Evolutionary conservation across 2,113 vertebrate species (phyloP), one percentile per base, ranked within the genome.

Genomic region (Alosa alosa): DNA sequence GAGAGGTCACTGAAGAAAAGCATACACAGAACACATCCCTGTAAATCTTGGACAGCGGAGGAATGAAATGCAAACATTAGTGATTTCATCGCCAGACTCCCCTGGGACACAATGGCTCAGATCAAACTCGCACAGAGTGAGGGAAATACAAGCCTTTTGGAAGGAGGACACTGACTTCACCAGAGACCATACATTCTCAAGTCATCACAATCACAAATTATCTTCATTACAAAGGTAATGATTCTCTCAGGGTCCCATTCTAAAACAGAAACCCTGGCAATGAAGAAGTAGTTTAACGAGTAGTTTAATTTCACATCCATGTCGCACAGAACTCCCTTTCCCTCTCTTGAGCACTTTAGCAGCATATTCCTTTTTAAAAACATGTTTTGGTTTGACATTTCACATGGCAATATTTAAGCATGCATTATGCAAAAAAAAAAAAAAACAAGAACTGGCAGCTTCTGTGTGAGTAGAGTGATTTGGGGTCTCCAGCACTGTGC

Each of bases 61-160:
- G n/a, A 86, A 81, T 84, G 52, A 75, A 81, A 82, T 36, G 60
- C 64, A 83, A 84, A 84, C 57, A 84, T 10, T 78, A 39, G 6
- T 15, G n/a, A 82, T 85, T 86, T 85, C 11, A 81, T 84, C 83
- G 45, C 84, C 84, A 84, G 83, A 90, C 83, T 89, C 86, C 82
- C 84, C 44, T 22, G 87, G 44, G 75, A 82, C 52, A 52, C 47
- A 20, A n/a, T 84, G 57, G 84, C 85, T 88, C 55, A 84, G 87
- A 81, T 85, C 39, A 82, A 60, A 84, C 86, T 72, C 86, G 86
- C 86, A 88, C 52, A 82, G 68, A 49, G 20, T 3, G 50, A 82
- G 84, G 47, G 82, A 83, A 88, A 84, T 84, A 86, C 87, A 85
- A 64, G 78, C 88, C 82, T 44, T 44, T 13, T 81, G 55, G 81